Percentiles rank a stretch among this genome's conserved stretches.
Conservation (phyloP, 2,797 vertebrate genomes). For the Xenops minutus region DNA sequence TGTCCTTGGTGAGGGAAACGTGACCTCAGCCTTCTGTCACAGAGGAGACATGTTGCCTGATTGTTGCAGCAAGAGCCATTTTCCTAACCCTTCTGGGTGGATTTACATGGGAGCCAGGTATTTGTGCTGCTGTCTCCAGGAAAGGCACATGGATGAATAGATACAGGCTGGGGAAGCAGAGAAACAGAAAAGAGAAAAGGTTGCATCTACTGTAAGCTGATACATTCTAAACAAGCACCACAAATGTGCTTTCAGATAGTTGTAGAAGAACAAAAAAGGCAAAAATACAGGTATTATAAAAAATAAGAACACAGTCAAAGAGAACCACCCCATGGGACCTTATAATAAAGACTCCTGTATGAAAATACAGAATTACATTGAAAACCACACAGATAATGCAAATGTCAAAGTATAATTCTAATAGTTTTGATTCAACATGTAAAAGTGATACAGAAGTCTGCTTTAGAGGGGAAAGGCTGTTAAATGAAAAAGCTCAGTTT, state of each 20-base stretch:
- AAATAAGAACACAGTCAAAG: not conserved
- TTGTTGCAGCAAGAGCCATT: not conserved
- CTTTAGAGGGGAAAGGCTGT: not conserved
- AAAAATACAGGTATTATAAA: not conserved
- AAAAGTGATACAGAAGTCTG: not conserved
- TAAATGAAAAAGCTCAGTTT: not conserved
- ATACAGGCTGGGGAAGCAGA: not conserved
- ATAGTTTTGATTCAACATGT: not conserved
- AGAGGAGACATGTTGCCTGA: not conserved
- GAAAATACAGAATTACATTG: not conserved
- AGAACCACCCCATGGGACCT: not conserved
- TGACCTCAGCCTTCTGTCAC: not conserved
- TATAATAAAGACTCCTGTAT: not conserved
- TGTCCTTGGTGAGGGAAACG: not conserved
- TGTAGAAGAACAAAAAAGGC: not conserved
- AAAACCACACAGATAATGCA: not conserved
- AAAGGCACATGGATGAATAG: not conserved
- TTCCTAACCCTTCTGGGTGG: not conserved
- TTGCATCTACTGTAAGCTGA: not conserved
- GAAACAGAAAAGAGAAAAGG: not conserved
- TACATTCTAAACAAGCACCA: not conserved
- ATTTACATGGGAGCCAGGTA: not conserved
- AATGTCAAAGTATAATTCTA: not conserved
- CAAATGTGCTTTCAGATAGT: not conserved
- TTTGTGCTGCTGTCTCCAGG: not conserved